Evolutionary conservation across 2,888 invertebrate genomes (phyloP), one percentile per base, ranked within the genome.

Genomic region (Itoplectis maculator): DNA sequence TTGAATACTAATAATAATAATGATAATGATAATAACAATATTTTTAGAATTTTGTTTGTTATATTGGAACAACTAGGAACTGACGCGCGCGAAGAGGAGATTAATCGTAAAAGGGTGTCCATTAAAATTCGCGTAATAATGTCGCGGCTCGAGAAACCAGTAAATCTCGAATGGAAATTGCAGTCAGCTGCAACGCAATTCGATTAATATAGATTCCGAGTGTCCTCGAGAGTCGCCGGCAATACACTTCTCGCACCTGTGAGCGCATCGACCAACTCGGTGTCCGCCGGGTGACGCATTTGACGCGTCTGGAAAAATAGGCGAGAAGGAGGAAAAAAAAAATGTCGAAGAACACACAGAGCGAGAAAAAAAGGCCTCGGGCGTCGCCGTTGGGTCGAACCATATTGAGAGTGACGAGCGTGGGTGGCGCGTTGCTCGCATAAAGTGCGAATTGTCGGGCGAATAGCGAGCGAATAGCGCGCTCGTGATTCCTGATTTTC

Each of bases 321-420:
- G 29, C 29, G 29, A 29, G 29, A 66, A 37, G 13, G 51, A 20
- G 9, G 70, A 42, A 70, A 29, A 61, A 69, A 70, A 37, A 56
- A 18, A n/a, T 20, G 35, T 8, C 23, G 20, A 59, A 68, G 45
- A 66, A 76, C n/a, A 79, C 35, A 69, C 59, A 73, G 35, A 45
- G 76, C n/a, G n/a, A n/a, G 54, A 23, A 68, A 82, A 82, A 73
- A 73, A 73, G 42, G 65, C 65, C 65, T 61, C 65, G 65, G 75
- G 70, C 79, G 75, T 66, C 75, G 65, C 65, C 49, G 54, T 49
- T 75, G 20, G n/a, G 70, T 66, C 82, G 79, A 70, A 79, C 82
- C 82, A 79, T 82, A 82, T 82, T 47, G 79, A 75, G 82, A 29
- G 29, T 5, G 29, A 65, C 11, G 59, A 79, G 75, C 82, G 82